Base-by-base conservation (phyloP, 2,888 invertebrate species). In the Parnassius mnemosyne region DNA sequence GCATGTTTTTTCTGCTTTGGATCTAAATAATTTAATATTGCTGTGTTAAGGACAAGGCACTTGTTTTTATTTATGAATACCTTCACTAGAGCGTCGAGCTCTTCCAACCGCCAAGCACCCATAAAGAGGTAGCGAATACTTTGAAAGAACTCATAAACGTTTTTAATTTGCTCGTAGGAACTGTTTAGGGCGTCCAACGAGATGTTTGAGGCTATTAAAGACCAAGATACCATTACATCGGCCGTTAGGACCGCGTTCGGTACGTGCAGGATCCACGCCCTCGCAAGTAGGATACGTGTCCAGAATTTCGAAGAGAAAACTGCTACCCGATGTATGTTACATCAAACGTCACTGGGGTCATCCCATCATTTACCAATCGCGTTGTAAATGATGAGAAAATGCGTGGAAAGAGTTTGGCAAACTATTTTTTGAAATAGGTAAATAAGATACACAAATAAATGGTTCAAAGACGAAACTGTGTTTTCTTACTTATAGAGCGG, bases 221-320 rank as follows among this genome's bases (percentile, higher is more conserved):
- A 79, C 77, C 75, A 70, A 74, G 73, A 65, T 73, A 80, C 84
- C 83, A 88, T 89, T 89, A 89, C 83, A 78, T 74, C 71, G 79
- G 77, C 84, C 81, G 87, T 86, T 87, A 85, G 82, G 85, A 81
- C 80, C 76, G 49, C 10, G 70, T 71, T 72, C 78, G 77, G 80
- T 78, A 87, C 89, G 89, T 88, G 89, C 83, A 76, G 83, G 84
- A 81, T 84, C 79, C 81, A 81, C 84, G 85, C 85, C 83, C 86
- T 82, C 84, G 83, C 84, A 81, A 85, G 84, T 75, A 83, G 72
- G 66, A 72, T 78, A 87, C 87, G 87, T 87, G 87, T 77, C 73
- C 67, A 63, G 85, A 70, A 75, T 86, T 49, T 61, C 57, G 60
- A 63, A 34, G 49, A 46, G 41, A 7, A 9, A 42, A n/a, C 57